These are phyloP conservation scores for Cyclophora albipunctata DNA, from an alignment of 2,888 invertebrate genomes.

Conservation along the genomic window DNA sequence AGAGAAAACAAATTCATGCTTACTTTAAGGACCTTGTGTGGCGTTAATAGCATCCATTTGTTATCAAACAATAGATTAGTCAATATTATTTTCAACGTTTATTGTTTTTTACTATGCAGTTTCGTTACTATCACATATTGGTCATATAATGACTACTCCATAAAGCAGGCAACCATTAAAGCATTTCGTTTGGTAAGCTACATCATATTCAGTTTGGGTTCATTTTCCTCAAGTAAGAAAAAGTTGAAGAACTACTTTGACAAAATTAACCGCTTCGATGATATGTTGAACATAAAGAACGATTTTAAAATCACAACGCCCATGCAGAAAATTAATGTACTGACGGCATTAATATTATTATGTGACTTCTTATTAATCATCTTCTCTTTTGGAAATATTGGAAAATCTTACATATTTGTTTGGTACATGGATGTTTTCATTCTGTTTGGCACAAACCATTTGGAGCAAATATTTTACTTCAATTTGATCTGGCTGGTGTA, in stretches of 20 bases:
- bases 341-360: background rate
- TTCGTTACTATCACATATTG: constrained; percentile 21
- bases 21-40: background rate
- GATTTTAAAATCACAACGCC: constrained; percentile 22
- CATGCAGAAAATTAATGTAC: constrained; percentile 13
- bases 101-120: background rate
- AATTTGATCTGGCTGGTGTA: too few species aligned
- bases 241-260: constrained; percentile 27
- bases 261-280: constrained; percentile 34
- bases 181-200: constrained; percentile 22
- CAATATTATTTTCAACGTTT: constrained; percentile 11
- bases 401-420: too few species aligned
- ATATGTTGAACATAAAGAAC: constrained; percentile 33
- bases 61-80: background rate
- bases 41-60: background rate
- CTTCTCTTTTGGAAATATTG: too few species aligned
- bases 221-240: constrained; percentile 26
- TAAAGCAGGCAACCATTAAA: background rate
- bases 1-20: too few species aligned
- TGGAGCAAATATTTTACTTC: too few species aligned
- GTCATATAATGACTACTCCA: constrained; percentile 23
- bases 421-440: too few species aligned
- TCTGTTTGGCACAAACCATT: too few species aligned
- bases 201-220: constrained; percentile 23
- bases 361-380: too few species aligned